Evolutionary conservation across 1,140 invertebrate species (phyloP), one percentile per base, ranked within the genome.

Genomic region (Latrodectus geometricus): DNA sequence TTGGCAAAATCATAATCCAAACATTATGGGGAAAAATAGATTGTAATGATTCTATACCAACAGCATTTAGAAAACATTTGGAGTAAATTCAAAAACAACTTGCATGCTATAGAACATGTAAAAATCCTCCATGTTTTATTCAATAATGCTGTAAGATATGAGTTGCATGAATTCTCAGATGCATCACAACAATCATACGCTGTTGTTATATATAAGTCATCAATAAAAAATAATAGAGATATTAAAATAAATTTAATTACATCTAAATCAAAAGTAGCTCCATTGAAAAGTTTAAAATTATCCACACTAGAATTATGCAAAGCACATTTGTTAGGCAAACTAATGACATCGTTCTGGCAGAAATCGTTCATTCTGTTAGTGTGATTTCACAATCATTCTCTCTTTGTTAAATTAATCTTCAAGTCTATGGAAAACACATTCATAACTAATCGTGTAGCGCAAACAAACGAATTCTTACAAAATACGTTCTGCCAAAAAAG

Each of bases 161-260:
- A 90, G 90, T 65, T 89, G 84, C 23, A 90, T 91, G 54, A 89
- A 89, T 66, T 73, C 86, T 49, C 91, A 90, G 88, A 91, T 91
- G 15, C 74, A 91, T 14, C 80, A 91, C 2, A 91, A 91, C 88
- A 85, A 90, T 9, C 89, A 90, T 14, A 91, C 90, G 90, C 48
- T n/a, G 79, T 68, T 54, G 79, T 61, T 3, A 35, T 82, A 9
- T 82, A 82, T 35, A 20, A 76, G 3, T 23, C 4, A n/a, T 15
- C 66, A 4, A 77, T 82, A 20, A 75, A 74, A 8, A 14, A 3
- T 4, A 23, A 74, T 54, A 49, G 52, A n/a, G 17, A 72, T 9
- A 3, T 48, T 35, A 77, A 49, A 14, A 14, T 70, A 68, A 21
- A 85, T 21, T 52, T 82, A 61, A 14, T 82, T 17, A 54, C 68